Conservation (phyloP, 2,888 invertebrate species). For the Brenthis hecate region DNA sequence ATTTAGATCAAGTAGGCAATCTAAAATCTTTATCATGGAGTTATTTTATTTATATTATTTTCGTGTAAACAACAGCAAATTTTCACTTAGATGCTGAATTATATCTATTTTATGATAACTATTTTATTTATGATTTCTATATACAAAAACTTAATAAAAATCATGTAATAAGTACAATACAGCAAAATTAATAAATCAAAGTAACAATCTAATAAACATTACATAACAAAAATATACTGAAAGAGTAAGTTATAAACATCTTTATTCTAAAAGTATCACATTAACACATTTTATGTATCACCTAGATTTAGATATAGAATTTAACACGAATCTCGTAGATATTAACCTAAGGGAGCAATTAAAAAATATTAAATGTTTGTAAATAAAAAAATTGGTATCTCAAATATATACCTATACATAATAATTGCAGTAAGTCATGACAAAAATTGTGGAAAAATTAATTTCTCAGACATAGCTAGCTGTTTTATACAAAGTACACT, state of each 20-base stretch:
- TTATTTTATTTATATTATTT: too few relatives aligned
- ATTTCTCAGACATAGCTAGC: not conserved
- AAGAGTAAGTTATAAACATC: not conserved
- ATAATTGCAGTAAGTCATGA: constrained; percentile 9
- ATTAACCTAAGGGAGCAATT: constrained; percentile 79
- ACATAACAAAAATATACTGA: not conserved
- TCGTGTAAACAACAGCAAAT: not conserved
- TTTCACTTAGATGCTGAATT: not conserved
- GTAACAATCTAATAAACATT: too few relatives aligned
- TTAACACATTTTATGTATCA: constrained; percentile 28
- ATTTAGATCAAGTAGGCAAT: not conserved
- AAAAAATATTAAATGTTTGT: constrained; percentile 55
- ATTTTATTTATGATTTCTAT: too few relatives aligned
- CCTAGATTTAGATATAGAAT: constrained; percentile 48
- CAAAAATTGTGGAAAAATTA: constrained; percentile 1
- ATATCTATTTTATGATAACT: too few relatives aligned
- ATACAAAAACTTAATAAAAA: too few relatives aligned
- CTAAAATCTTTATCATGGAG: not conserved
- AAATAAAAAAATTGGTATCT: constrained; percentile 60
- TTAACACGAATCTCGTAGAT: constrained; percentile 65
- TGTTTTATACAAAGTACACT: not conserved
- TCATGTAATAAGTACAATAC: too few relatives aligned
- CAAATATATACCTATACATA: constrained; percentile 29
- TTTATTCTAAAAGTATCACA: constrained; percentile 12
- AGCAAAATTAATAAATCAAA: too few relatives aligned